Base-by-base conservation (phyloP, 35 echinoderm and acorn worm species). In the Strongylocentrotus purpuratus region DNA sequence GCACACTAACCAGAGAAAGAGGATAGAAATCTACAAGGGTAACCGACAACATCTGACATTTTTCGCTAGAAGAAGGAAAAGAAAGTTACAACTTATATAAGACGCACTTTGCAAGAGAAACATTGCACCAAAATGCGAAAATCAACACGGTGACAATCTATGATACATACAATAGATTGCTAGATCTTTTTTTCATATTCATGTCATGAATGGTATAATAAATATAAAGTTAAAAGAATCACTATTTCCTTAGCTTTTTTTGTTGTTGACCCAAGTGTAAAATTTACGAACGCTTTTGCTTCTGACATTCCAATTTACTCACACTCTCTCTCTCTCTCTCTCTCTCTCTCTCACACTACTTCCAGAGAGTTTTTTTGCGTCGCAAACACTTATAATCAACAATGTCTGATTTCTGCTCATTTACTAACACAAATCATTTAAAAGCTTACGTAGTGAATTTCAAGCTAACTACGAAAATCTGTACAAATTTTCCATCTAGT, bases 141-240 rank as follows among this genome's bases (percentile, higher is more conserved):
- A 93, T 50, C 11, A 17, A 46, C 10, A 93, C 7, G 48, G n/a
- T 25, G 91, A 58, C 91, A 93, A 93, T 28, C 91, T 93, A 93
- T 32, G 91, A 93, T 93, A 93, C 91, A 93, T 93, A 93, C 91
- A 93, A 93, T 93, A 93, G 91, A 93, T 93, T 93, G 91, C 91
- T 93, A 93, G 32, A 46, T 93, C 45, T 93, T 58, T 93, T 93
- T 58, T 11, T 58, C 32, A 93, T 93, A 93, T 45, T 25, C 22
- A 45, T 20, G 46, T 50, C 31, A 93, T 93, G 91, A 93, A 17
- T 14, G 46, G 31, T 46, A 93, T 93, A 93, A 93, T 93, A 93
- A 93, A 93, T 93, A 93, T 93, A 93, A 31, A 93, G 91, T 93
- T 89, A 41, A 89, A 89, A 41, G 87, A 89, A 31, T 41, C 87